A percentile compares a stretch with the other conserved stretches of the same genome.
Evolutionary conservation across 2,888 invertebrate species (phyloP).

Genomic region (Drosophila siamana): DNA sequence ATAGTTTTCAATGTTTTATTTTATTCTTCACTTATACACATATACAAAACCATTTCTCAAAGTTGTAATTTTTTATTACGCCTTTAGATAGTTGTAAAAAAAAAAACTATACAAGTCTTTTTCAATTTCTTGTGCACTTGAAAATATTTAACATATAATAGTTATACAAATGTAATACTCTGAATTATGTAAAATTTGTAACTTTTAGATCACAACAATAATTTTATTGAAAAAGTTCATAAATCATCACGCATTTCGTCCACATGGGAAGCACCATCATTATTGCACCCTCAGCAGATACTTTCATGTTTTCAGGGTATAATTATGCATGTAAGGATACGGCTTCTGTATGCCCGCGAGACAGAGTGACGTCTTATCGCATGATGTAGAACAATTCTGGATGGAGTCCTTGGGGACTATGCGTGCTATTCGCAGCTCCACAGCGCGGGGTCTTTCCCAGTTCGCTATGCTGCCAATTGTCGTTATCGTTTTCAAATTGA

Average conservation of each 20-base stretch:
- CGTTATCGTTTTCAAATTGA: conserved; percentile 81
- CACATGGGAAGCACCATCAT: not conserved
- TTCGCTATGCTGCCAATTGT: conserved; percentile 60
- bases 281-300: not conserved
- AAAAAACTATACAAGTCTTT: too few species aligned
- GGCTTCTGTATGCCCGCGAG: conserved; percentile 47
- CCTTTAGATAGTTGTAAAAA: too few species aligned
- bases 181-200: not conserved
- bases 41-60: too few species aligned
- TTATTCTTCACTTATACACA: too few species aligned
- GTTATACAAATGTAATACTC: too few species aligned
- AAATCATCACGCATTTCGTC: not conserved
- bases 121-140: too few species aligned
- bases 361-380: conserved; percentile 48
- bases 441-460: not conserved
- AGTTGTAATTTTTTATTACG: too few species aligned
- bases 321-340: conserved; percentile 38
- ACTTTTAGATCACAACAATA: not conserved
- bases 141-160: too few species aligned
- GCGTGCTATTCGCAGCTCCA: conserved; percentile 17
- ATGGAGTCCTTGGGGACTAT: conserved; percentile 47
- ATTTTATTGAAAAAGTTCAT: not conserved
- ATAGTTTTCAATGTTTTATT: too few species aligned
- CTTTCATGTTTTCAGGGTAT: not conserved
- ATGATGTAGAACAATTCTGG: conserved; percentile 40